Percentiles rank a stretch among this genome's conserved stretches.
phyloP scores from a whole-genome alignment of 2,797 vertebrate species.

The Cirrhinus mrigala region DNA sequence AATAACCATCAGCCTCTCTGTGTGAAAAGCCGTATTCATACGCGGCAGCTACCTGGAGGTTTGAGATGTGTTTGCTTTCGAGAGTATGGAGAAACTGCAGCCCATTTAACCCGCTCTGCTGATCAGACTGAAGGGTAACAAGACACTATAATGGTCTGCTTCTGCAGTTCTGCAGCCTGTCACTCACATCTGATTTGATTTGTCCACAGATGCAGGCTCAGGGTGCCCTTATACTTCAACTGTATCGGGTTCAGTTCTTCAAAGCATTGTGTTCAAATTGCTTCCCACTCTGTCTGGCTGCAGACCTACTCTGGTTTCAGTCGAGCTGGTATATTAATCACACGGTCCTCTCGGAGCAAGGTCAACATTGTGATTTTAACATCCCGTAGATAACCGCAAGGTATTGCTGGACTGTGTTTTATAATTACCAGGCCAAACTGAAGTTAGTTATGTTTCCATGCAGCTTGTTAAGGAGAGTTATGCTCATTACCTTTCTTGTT shows the following conservation, averaged over 20 bases:
- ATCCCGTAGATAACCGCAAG: slow-evolving; percentile 26
- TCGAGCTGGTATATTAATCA: slow-evolving; percentile 39
- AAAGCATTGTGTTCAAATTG: slow-evolving; percentile 54
- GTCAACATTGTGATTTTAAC: slow-evolving; percentile 50
- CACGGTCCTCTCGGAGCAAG: slow-evolving; percentile 32
- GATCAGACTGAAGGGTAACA: slow-evolving; percentile 52
- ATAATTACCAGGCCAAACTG: slow-evolving; percentile 28
- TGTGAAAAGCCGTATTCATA: background rate
- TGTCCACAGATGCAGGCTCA: slow-evolving; percentile 53
- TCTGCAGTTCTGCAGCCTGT: slow-evolving; percentile 52
- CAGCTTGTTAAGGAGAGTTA: background rate
- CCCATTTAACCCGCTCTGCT: slow-evolving; percentile 40
- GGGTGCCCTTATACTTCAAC: slow-evolving; percentile 56
- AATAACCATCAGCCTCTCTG: background rate
- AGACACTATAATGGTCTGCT: slow-evolving; percentile 56
- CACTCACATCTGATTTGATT: slow-evolving; percentile 60
- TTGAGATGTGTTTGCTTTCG: slow-evolving; percentile 43
- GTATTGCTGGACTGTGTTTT: slow-evolving; percentile 17
- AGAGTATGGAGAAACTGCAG: background rate
- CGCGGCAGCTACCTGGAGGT: background rate
- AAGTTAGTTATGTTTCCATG: slow-evolving; percentile 2
- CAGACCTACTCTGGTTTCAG: slow-evolving; percentile 50
- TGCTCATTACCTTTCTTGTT: background rate
- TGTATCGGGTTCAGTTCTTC: slow-evolving; percentile 62
- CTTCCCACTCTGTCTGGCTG: slow-evolving; percentile 34